Conservation (phyloP, 2,888 invertebrate genomes). For the Ormyrus labotus region DNA sequence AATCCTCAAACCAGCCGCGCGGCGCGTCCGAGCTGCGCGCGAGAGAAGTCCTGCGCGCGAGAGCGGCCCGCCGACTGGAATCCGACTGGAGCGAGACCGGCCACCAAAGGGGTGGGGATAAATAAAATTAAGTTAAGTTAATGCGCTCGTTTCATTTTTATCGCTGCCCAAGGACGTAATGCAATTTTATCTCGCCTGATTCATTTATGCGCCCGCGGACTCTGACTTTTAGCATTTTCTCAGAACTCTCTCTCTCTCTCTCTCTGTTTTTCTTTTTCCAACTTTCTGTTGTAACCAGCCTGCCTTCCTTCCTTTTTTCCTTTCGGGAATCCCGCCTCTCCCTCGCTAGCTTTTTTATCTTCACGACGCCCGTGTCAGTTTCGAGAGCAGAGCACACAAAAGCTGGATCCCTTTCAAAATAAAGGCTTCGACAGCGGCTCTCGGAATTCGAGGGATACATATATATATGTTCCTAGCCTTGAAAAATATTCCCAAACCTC, state of each 20-base stretch:
- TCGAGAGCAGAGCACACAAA: slow-evolving; percentile 44
- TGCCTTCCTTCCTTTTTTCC: not conserved
- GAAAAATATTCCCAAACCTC: not conserved
- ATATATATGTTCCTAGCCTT: not conserved
- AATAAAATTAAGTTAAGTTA: slow-evolving; percentile 41
- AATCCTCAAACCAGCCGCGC: slow-evolving; percentile 55
- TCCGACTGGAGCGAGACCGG: not conserved
- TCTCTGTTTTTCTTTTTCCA: too few species aligned
- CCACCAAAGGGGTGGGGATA: not conserved
- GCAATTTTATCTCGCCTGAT: slow-evolving; percentile 38
- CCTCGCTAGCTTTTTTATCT: slow-evolving; percentile 8
- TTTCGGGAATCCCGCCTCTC: slow-evolving; percentile 7
- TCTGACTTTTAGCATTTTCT: slow-evolving; percentile 21
- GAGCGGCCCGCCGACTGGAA: slow-evolving; percentile 1
- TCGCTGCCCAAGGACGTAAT: slow-evolving; percentile 23
- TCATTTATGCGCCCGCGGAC: not conserved
- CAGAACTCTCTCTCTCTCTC: not conserved
- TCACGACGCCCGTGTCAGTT: slow-evolving; percentile 15
- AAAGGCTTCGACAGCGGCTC: not conserved
- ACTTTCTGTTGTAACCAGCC: too few species aligned
- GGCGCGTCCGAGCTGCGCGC: not conserved
- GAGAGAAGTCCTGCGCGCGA: not conserved
- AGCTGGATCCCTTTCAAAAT: slow-evolving; percentile 32
- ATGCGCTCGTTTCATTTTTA: slow-evolving; percentile 35
- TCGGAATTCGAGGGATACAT: not conserved